Conservation (phyloP, 2,888 invertebrate species). For the Leptura quadrifasciata region DNA sequence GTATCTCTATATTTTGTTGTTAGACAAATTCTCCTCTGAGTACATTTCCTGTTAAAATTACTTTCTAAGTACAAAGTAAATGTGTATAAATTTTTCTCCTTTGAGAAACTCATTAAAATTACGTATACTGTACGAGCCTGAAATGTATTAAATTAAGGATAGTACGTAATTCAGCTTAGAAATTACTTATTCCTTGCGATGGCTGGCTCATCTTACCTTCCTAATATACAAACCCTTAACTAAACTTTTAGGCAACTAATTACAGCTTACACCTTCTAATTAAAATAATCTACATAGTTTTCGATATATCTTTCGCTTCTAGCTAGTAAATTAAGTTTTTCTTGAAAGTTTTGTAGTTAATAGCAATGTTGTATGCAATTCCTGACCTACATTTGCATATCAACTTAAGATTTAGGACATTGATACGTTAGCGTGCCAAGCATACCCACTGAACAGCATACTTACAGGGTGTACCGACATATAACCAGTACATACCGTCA, state of each 20-base stretch:
- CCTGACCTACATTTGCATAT: not conserved
- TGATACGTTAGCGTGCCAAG: no score
- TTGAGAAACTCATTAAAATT: slow-evolving; percentile 7
- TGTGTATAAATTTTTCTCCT: not conserved
- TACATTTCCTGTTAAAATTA: not conserved
- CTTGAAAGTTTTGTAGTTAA: slow-evolving; percentile 8
- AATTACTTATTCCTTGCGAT: slow-evolving; percentile 23
- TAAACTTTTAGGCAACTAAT: slow-evolving; percentile 35
- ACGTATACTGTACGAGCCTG: not conserved
- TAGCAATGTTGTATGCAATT: not conserved
- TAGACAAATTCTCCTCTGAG: not conserved
- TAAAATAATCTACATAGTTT: slow-evolving; percentile 36
- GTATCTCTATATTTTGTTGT: not conserved
- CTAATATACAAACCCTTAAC: slow-evolving; percentile 9
- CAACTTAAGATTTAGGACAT: no score
- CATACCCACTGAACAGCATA: no score
- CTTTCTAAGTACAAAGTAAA: not conserved
- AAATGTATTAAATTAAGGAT: slow-evolving; percentile 25
- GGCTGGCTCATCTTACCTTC: not conserved
- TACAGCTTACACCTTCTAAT: slow-evolving; percentile 34
- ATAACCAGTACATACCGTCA: no score
- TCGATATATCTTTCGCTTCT: not conserved
- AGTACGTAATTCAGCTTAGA: slow-evolving; percentile 2
- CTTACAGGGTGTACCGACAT: no score
- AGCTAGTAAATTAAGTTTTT: slow-evolving; percentile 2